Evolutionary conservation across 2,797 vertebrate species (phyloP), one percentile per base, ranked within the genome.

Genomic region (Pelobates cultripes): DNA sequence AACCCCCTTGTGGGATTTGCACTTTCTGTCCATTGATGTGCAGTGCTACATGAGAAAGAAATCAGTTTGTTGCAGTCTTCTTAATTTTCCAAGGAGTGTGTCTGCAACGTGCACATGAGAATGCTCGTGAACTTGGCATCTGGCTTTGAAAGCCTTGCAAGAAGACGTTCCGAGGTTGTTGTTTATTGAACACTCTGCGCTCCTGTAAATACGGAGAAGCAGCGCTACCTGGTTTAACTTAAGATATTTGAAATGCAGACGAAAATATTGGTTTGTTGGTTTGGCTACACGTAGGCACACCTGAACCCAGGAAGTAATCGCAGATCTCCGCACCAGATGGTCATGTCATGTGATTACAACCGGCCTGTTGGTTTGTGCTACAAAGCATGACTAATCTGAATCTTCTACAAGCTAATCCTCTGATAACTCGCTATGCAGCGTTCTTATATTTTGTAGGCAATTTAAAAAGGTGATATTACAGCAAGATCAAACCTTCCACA

Each of bases 1-100:
- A 71, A 86, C 85, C 86, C 88, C 76, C 85, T 84, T 6, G 9
- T n/a, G 51, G 70, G 86, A 90, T 87, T 90, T 87, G 86, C 88
- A 90, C 87, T 89, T 87, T 86, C 87, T 81, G 80, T 86, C 85
- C 51, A 15, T 68, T 57, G 53, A 43, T 15, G 3, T 68, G 66
- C 66, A 43, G 10, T 14, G 40, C 28, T 12, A 40, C n/a, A n/a
- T 42, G 40, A 40, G 10, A n/a, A 70, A 14, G 14, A 43, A 4
- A 44, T 28, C 10, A 42, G 7, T 43, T 40, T 68, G 66, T 68
- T 68, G 66, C 41, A 9, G 41, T 70, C 68, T 17, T 44, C 12
- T 44, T 70, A 70, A 13, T 3, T 70, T 13, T 70, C 9, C 42
- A 70, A 70, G 43, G 15, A 70, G 42, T n/a, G 43, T 8, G 12